These are phyloP conservation scores for Amblyornis subalaris DNA, from an alignment of 2,113 vertebrate species.

Conservation along the genomic window DNA sequence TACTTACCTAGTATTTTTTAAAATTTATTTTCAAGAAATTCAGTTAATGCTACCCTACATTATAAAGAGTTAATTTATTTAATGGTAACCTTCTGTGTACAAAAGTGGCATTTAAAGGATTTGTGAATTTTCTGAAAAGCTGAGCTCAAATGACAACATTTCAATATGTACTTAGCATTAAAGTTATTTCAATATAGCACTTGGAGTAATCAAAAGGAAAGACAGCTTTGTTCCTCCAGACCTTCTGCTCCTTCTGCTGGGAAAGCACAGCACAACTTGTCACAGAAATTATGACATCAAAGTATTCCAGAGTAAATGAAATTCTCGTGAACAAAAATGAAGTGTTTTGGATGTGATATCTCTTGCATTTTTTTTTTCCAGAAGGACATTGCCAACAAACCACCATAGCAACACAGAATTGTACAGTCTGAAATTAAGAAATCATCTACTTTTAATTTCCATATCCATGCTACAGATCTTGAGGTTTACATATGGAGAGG, in stretches of 20 bases:
- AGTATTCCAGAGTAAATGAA: conserved; percentile 15
- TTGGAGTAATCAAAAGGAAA: conserved; percentile 18
- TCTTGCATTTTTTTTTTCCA: background rate
- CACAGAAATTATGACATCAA: conserved; percentile 56
- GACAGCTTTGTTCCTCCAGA: conserved; percentile 22
- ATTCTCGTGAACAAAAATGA: background rate
- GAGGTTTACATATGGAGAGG: background rate
- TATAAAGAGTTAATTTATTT: background rate
- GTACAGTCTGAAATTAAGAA: background rate
- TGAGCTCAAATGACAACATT: background rate
- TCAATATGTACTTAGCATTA: background rate
- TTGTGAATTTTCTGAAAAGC: background rate
- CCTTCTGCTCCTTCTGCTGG: conserved; percentile 38
- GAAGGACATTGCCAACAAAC: background rate
- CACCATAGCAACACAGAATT: background rate
- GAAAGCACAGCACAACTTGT: conserved; percentile 20
- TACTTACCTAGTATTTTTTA: background rate
- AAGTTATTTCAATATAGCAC: background rate
- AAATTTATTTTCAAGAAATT: background rate
- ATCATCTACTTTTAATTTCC: background rate
- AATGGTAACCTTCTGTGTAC: background rate
- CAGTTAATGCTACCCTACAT: background rate
- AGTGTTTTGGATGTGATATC: background rate
- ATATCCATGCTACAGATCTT: background rate
- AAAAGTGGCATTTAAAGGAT: background rate